A percentile compares a stretch with the other conserved stretches of the same genome.
Evolutionary conservation across 2,888 invertebrate genomes (phyloP).

Genomic region (Himalopsyche tibetana): DNA sequence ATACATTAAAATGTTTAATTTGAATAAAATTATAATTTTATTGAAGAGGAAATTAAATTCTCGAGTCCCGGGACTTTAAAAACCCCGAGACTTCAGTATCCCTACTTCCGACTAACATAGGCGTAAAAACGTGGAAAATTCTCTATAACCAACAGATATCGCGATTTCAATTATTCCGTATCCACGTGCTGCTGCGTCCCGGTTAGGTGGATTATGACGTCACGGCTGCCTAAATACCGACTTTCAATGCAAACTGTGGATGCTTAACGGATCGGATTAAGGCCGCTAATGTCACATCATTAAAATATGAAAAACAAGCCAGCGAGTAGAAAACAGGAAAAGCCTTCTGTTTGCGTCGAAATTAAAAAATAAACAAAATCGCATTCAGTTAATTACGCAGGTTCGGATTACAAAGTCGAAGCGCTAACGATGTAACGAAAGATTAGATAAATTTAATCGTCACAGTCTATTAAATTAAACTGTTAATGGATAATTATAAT

Average conservation of each 20-base stretch:
- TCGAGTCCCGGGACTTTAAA: too few species aligned
- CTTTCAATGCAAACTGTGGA: background rate
- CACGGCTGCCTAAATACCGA: background rate
- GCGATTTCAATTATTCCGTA: background rate
- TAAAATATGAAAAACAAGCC: slow-evolving; percentile 4
- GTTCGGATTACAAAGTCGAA: too few species aligned
- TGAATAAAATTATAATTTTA: too few species aligned
- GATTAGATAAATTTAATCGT: too few species aligned
- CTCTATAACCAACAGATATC: background rate
- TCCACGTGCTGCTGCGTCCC: background rate
- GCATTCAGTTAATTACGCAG: background rate
- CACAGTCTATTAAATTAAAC: too few species aligned
- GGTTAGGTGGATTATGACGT: background rate
- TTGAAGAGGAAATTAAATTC: too few species aligned
- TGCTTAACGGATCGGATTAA: background rate
- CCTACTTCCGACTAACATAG: too few species aligned
- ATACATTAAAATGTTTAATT: too few species aligned
- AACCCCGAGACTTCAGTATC: too few species aligned
- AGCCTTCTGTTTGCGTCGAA: background rate
- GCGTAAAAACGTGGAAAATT: background rate
- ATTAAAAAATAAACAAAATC: background rate
- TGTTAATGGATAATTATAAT: too few species aligned
- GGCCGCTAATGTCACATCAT: background rate
- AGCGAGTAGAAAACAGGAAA: background rate
- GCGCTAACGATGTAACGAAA: too few species aligned